Base-by-base conservation (phyloP, 2,113 vertebrate species). In the Callochromis pleurospilus region DNA sequence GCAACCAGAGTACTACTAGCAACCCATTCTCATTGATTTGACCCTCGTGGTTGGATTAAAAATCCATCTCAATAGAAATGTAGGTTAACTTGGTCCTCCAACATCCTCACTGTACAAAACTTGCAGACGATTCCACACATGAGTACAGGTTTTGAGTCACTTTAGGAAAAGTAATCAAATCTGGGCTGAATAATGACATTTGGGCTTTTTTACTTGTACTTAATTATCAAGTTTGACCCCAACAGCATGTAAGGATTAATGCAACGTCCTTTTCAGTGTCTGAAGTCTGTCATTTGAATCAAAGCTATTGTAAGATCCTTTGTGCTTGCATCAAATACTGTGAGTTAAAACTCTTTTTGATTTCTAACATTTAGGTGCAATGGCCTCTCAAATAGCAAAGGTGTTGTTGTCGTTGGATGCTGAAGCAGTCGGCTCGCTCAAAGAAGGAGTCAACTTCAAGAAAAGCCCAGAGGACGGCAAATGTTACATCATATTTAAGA, bases 401-500 rank as follows among this genome's bases (percentile, higher is more conserved):
- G 93, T 88, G 6, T 47, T 96, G 31, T 56, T 97, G 6, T 68
- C 87, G 6, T 81, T 97, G 15, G 89, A 93, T 3, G 60, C 94
- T 7, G 79, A 42, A 9, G 95, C 91, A 6, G 94, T 90, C 6
- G 51, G 40, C 60, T 79, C 1, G 4, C 95, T 97, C 13, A 96
- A 95, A 75, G 93, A 96, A 15, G 97, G 97, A 19, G 91, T 97
- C 83, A 97, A 96, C 86, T 97, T 97, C 56, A 88, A 94, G 86
- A 96, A 93, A 36, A 96, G 94, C 79, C 94, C 93, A 53, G 86
- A 79, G 29, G 94, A 95, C 1, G 92, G 94, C 29, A 96, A 94
- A 79, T 94, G 94, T 49, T 97, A 94, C 90, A 97, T 97, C 77
- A 88, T 97, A 1, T 97, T 95, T 87, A 97, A 97, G 88, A 56